phyloP scores from a whole-genome alignment of 2,113 vertebrate genomes.

The Trogon surrucura region DNA sequence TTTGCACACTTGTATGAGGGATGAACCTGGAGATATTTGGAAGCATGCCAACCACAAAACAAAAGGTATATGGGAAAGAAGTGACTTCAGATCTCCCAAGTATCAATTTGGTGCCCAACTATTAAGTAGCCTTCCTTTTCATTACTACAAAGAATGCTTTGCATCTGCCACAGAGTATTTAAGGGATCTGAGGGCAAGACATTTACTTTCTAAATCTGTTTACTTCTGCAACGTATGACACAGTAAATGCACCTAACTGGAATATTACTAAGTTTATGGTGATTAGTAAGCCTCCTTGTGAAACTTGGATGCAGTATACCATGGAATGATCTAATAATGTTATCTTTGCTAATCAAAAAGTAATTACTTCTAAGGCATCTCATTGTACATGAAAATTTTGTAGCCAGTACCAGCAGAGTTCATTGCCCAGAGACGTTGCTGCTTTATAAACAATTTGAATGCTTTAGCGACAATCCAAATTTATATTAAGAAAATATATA shows the following conservation, averaged over 20 bases:
- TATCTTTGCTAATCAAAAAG: neutral
- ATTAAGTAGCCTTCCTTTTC: neutral
- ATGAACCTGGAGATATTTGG: neutral
- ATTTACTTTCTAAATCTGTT: neutral
- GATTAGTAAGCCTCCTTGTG: neutral
- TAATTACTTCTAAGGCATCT: neutral
- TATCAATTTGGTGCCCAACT: neutral
- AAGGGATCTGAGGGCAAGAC: neutral
- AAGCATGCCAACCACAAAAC: neutral
- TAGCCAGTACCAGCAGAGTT: neutral
- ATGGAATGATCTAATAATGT: neutral
- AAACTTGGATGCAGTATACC: neutral
- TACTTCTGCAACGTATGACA: neutral
- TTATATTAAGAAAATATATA: neutral
- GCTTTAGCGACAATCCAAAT: neutral
- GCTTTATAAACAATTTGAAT: neutral
- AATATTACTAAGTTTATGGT: neutral
- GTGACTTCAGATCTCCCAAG: neutral
- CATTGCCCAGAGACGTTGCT: neutral
- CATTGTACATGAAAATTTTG: neutral
- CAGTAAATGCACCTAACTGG: neutral
- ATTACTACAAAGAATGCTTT: neutral
- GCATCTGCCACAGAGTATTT: neutral
- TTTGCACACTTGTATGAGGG: neutral
- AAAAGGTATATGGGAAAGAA: constrained; percentile 7